Evolutionary conservation across 2,113 vertebrate genomes (phyloP), one percentile per base, ranked within the genome.

Genomic region (Oreochromis tanganicae): DNA sequence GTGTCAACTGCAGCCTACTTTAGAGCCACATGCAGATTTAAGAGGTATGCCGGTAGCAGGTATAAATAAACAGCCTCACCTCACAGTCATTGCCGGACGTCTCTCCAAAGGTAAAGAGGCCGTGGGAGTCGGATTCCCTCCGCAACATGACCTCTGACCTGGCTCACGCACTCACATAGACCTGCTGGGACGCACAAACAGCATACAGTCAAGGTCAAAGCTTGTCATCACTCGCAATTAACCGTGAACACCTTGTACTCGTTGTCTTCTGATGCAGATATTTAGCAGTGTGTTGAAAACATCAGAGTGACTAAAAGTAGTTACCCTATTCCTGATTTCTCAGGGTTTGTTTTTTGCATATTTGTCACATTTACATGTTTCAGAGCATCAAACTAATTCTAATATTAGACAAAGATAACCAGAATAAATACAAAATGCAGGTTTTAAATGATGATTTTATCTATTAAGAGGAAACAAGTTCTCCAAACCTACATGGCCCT

Each of bases 71-170:
- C 17, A 46, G 34, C 16, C 88, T 92, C 93, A 97, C 96, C 96
- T 95, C 95, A 84, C 93, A 94, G 94, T 96, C 94, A 63, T 95
- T 93, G 90, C 96, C 93, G 2, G 95, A 96, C 75, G 92, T 95
- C 88, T 96, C 96, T 78, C 91, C 88, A 4, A 93, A 95, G 89
- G 95, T 95, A 84, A 96, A 95, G 19, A 94, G 93, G 87, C 94
- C 87, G 63, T 88, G 94, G 56, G 93, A 89, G 91, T 95, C 93
- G 0, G 95, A 93, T 86, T 95, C 94, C 86, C 92, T 91, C 85
- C 92, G 91, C 92, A 93, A 95, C 92, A 96, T 96, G 91, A 93
- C 93, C 95, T 96, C 92, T 92, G 94, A 88, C 85, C 88, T 82
- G 83, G 82, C 83, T 93, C 89, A 87, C 85, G 34, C 90, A 5